phyloP scores from a whole-genome alignment of 2,113 vertebrate genomes.

The Lagopus muta region DNA sequence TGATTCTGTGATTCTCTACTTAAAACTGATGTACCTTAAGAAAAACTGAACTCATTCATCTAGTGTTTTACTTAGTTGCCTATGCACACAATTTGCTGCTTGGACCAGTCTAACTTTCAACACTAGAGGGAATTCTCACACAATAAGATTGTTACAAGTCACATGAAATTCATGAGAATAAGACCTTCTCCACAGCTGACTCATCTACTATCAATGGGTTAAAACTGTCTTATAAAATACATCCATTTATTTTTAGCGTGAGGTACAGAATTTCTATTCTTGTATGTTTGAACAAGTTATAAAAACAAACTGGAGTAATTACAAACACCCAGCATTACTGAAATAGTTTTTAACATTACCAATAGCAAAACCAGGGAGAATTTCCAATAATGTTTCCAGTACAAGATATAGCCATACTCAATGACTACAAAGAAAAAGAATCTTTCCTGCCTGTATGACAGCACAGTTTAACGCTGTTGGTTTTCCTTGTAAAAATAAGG shows the following conservation, averaged over 20 bases:
- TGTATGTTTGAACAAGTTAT: not conserved
- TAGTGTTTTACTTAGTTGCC: not conserved
- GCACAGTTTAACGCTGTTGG: no score
- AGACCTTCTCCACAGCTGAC: not conserved
- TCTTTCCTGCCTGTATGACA: no score
- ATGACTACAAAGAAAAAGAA: no score
- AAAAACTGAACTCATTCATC: not conserved
- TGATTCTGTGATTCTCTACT: no score
- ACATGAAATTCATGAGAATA: rapidly evolving
- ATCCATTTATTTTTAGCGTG: not conserved
- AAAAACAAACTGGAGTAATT: not conserved
- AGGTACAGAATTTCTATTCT: not conserved
- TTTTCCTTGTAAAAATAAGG: no score
- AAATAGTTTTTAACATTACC: not conserved
- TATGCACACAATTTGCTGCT: not conserved
- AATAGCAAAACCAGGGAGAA: not conserved
- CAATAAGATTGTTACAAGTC: not conserved
- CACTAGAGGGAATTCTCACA: constrained; percentile 34
- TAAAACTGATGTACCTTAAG: not conserved
- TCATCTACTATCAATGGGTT: not conserved
- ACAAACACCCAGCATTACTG: not conserved
- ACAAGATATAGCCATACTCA: no score
- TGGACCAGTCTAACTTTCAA: not conserved
- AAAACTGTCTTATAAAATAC: not conserved
- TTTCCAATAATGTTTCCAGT: no score